Percentiles rank a stretch among this genome's conserved stretches.
These are phyloP conservation scores for Phaonia tiefii DNA, from an alignment of 2,888 invertebrate species.

Conservation along the genomic window DNA sequence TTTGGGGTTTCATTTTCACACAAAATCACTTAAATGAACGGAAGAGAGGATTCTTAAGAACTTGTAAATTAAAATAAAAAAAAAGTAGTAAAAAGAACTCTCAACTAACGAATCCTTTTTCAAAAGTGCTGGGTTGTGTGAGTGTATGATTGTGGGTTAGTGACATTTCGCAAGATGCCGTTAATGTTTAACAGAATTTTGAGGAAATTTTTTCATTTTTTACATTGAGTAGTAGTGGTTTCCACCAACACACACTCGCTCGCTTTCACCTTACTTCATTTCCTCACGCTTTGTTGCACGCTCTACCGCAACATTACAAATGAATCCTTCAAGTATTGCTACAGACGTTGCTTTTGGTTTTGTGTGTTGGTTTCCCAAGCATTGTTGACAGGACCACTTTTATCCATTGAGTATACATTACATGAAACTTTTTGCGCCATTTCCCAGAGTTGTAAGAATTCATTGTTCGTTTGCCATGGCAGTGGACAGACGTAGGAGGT, in stretches of 20 bases:
- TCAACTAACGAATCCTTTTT: too few relatives aligned
- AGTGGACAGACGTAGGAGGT: not conserved
- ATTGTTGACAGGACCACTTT: constrained; percentile 10
- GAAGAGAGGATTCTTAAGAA: not conserved
- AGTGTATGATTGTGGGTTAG: too few relatives aligned
- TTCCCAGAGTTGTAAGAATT: not conserved
- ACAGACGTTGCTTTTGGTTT: not conserved
- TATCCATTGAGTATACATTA: not conserved
- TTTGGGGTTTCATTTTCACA: constrained; percentile 24
- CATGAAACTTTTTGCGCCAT: constrained; percentile 16
- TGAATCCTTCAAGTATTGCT: not conserved
- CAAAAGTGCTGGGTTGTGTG: too few relatives aligned
- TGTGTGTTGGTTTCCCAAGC: not conserved
- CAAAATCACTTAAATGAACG: not conserved
- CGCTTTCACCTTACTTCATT: too few relatives aligned
- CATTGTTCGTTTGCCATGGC: not conserved
- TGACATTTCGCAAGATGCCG: too few relatives aligned
- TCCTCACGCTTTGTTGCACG: not conserved
- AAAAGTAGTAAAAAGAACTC: too few relatives aligned
- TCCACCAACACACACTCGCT: too few relatives aligned
- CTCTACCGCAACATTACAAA: constrained; percentile 16
- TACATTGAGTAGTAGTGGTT: too few relatives aligned
- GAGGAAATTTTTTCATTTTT: too few relatives aligned
- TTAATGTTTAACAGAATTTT: too few relatives aligned
- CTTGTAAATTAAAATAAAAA: too few relatives aligned